Percentiles rank a stretch among this genome's conserved stretches.
Conservation (phyloP, 2,888 invertebrate genomes). For the Odontothrips loti region DNA sequence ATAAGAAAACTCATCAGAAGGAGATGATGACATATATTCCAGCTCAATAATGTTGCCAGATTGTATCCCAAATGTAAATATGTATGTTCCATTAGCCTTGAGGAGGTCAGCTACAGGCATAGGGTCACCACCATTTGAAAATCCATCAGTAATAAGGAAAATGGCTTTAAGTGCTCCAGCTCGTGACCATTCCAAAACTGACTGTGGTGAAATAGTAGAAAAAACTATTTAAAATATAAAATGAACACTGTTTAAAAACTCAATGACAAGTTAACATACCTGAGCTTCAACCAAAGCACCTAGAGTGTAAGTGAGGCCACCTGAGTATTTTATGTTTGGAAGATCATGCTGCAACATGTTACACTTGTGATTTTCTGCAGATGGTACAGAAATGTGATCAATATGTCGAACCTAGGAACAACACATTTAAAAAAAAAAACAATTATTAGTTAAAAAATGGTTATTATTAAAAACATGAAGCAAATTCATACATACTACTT, state of each 20-base stretch:
- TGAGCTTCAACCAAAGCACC: slow-evolving; percentile 63
- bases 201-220: slow-evolving; percentile 43
- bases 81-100: slow-evolving; percentile 49
- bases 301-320: slow-evolving; percentile 64
- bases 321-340: slow-evolving; percentile 56
- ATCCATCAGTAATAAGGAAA: slow-evolving; percentile 66
- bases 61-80: slow-evolving; percentile 53
- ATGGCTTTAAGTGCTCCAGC: slow-evolving; percentile 55
- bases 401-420: slow-evolving; percentile 49
- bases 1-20: slow-evolving; percentile 60
- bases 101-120: slow-evolving; percentile 56
- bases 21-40: slow-evolving; percentile 59
- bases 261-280: slow-evolving; percentile 45
- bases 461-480: slow-evolving; percentile 40
- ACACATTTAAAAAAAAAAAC: slow-evolving; percentile 28
- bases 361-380: slow-evolving; percentile 59
- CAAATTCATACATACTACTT: slow-evolving; percentile 46
- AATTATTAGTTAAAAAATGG: slow-evolving; percentile 14
- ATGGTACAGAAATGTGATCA: slow-evolving; percentile 56
- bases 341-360: slow-evolving; percentile 57
- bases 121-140: slow-evolving; percentile 66
- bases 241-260: slow-evolving; percentile 11
- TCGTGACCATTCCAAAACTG: slow-evolving; percentile 50
- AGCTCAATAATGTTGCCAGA: slow-evolving; percentile 62
- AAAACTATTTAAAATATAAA: slow-evolving; percentile 27